Percentiles rank a stretch among this genome's conserved stretches.
Evolutionary conservation across 2,888 invertebrate genomes (phyloP).

Genomic region (Orthosia gothica): DNA sequence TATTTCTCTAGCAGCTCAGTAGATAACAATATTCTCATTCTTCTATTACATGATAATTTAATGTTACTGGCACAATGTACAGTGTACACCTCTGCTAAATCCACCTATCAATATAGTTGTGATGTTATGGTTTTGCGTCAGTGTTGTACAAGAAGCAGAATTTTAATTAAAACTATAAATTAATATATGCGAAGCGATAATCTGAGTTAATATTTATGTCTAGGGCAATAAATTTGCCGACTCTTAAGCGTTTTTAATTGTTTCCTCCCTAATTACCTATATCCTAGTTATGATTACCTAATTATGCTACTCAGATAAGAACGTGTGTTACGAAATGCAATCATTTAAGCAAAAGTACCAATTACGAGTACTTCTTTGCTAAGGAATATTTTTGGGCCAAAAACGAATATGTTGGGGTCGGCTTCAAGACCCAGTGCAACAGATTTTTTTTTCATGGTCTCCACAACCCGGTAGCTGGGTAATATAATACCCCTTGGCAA

Average conservation of each 20-base stretch:
- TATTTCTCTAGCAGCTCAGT: too few relatives aligned
- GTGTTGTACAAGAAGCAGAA: neutral
- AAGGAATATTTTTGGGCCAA: neutral
- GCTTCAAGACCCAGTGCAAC: neutral
- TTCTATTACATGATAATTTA: too few relatives aligned
- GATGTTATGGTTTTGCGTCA: too few relatives aligned
- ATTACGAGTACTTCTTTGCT: neutral
- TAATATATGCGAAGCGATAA: conserved; percentile 14
- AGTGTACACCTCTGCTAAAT: too few relatives aligned
- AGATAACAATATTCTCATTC: too few relatives aligned
- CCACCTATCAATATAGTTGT: too few relatives aligned
- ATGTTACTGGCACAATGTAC: too few relatives aligned
- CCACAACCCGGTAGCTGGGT: neutral
- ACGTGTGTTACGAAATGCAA: neutral
- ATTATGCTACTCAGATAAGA: conserved; percentile 37
- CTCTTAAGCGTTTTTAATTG: conserved; percentile 27
- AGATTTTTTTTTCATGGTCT: neutral
- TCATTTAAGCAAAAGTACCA: neutral
- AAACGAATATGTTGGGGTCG: neutral
- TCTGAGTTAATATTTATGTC: neutral
- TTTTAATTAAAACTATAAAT: neutral
- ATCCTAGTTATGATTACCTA: conserved; percentile 32
- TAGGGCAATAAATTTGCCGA: conserved; percentile 26
- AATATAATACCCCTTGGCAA: too few relatives aligned
- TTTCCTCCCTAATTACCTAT: conserved; percentile 39